Conservation (phyloP, 2,113 vertebrate genomes). For the Chelonoidis abingdonii region DNA sequence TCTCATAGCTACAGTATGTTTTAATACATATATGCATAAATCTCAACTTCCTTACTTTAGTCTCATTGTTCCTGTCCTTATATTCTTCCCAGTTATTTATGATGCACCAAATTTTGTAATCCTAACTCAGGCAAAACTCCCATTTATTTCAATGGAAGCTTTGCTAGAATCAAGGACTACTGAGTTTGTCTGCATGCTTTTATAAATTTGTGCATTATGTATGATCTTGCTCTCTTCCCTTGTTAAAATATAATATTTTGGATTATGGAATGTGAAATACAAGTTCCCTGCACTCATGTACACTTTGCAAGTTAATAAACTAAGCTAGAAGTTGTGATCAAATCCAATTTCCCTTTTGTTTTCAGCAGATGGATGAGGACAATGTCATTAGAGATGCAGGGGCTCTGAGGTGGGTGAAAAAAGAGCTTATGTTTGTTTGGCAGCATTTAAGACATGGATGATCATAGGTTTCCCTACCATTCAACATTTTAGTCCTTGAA, state of each 20-base stretch:
- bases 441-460: neutral
- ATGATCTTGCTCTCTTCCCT: neutral
- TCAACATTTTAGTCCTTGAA: neutral
- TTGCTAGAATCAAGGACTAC: neutral
- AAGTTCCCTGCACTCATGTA: neutral
- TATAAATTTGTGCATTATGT: neutral
- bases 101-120: neutral
- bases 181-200: neutral
- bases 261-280: neutral
- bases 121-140: neutral
- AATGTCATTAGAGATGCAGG: neutral
- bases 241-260: neutral
- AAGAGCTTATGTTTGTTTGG: neutral
- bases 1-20: neutral
- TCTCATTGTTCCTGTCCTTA: neutral
- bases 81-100: neutral
- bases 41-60: neutral
- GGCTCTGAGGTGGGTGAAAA: neutral
- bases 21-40: neutral
- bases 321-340: neutral
- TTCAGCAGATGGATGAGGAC: neutral
- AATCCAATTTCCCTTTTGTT: neutral
- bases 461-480: neutral
- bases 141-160: neutral
- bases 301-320: neutral